Evolutionary conservation across 2,113 vertebrate genomes (phyloP), one percentile per base, ranked within the genome.

Genomic region (Rutilus rutilus): DNA sequence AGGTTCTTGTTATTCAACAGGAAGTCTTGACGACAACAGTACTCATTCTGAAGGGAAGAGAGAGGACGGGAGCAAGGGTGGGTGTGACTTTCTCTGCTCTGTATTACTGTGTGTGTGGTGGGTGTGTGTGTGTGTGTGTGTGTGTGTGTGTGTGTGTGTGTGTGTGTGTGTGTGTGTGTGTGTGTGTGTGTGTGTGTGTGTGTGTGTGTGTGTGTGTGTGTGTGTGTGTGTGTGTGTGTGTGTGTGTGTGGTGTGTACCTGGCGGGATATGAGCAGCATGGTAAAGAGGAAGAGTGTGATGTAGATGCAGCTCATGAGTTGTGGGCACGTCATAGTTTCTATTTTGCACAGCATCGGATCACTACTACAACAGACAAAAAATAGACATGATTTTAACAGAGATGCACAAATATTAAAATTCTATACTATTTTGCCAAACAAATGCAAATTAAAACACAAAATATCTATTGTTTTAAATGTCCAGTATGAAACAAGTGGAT

Each of bases 1-100:
- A 94, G 96, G 92, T 99, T 98, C 92, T 99, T 99, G 85, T 96
- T 97, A 92, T 99, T 99, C 91, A 97, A 96, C 78, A 98, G 90
- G 89, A 96, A 99, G 87, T 99, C 97, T 90, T 97, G 90, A 39
- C 98, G 96, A 90, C 95, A 98, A 91, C 97, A 97, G 81, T 96
- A 96, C 91, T 99, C 98, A 1, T 97, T 97, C 98, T 99, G 89
- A 2, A 15, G 50, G 1, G 25, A 15, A 78, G 27, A 85, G 27
- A 15, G 57, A 36, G 9, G 39, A 30, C 12, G 5, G 5, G 3
- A 59, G 10, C 9, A 57, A 21, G 8, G 39, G 5, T n/a, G 0
- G 27, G 62, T 23, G 4, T 36, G 23, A 54, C 11, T 39, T 59
- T 83, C 39, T 71, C 21, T 83, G 67, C 5, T 54, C 39, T 25